Conservation (phyloP, 1,140 invertebrate species). For the Penaeus chinensis region DNA sequence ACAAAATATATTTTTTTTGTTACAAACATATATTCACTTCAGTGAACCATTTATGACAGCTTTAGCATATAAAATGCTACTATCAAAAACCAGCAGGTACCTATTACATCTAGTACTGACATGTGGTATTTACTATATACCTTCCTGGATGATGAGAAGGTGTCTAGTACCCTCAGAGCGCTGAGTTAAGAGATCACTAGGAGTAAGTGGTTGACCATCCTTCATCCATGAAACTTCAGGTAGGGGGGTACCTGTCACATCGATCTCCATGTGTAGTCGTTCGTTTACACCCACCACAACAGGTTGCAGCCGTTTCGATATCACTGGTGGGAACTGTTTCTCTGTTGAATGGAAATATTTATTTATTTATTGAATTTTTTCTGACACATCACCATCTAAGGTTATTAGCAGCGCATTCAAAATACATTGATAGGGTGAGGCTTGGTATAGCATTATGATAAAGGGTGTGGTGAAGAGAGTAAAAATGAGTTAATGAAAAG, state of each 20-base stretch:
- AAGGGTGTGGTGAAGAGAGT: too few relatives aligned
- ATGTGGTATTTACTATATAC: slow-evolving; percentile 71
- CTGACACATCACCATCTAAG: not conserved
- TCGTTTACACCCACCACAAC: slow-evolving; percentile 88
- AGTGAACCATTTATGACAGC: not conserved
- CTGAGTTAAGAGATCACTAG: slow-evolving; percentile 69
- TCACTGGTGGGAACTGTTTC: slow-evolving; percentile 82
- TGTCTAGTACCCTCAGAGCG: slow-evolving; percentile 77
- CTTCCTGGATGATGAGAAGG: slow-evolving; percentile 77
- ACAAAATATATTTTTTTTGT: not conserved
- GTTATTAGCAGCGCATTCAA: too few relatives aligned
- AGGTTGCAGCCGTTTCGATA: slow-evolving; percentile 82
- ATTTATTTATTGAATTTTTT: not conserved
- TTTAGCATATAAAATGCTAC: not conserved
- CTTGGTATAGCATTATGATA: too few relatives aligned
- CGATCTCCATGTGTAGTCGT: slow-evolving; percentile 90
- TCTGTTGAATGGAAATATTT: slow-evolving; percentile 70
- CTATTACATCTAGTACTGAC: not conserved
- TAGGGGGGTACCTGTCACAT: slow-evolving; percentile 92
- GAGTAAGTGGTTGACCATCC: slow-evolving; percentile 75
- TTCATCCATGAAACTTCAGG: slow-evolving; percentile 92
- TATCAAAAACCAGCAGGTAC: not conserved
- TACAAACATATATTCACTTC: not conserved
- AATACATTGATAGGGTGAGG: too few relatives aligned
- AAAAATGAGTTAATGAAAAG: too few relatives aligned